phyloP scores from a whole-genome alignment of 92 coral and sea anemone species.

The Phenganax stokvisi region DNA sequence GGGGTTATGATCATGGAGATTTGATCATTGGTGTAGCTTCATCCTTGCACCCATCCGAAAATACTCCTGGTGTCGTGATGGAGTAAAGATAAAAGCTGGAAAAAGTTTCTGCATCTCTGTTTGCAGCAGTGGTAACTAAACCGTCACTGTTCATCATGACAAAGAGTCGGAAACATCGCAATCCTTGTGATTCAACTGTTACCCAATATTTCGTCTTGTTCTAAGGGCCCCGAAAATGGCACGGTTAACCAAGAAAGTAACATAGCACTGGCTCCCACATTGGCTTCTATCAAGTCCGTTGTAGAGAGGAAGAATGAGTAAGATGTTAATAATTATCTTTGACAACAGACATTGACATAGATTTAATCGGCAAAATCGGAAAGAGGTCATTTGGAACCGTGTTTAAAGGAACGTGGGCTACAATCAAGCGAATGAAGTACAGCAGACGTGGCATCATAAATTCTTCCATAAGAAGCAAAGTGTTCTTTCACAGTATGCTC shows the following conservation, averaged over 20 bases:
- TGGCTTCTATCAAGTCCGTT: too few relatives aligned
- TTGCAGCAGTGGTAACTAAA: constrained; percentile 18
- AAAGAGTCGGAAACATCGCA: constrained; percentile 8
- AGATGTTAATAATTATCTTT: not conserved
- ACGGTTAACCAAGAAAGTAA: not conserved
- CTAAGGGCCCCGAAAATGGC: too few relatives aligned
- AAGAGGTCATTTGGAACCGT: constrained; percentile 24
- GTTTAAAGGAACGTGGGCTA: not conserved
- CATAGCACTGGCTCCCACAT: not conserved
- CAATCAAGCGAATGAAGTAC: not conserved
- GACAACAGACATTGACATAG: constrained; percentile 13
- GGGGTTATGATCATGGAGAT: constrained; percentile 31
- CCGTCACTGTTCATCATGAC: constrained; percentile 17
- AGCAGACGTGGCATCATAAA: too few relatives aligned
- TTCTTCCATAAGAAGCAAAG: too few relatives aligned
- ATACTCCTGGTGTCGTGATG: constrained; percentile 27
- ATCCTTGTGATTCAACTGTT: constrained; percentile 4
- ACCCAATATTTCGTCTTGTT: too few relatives aligned
- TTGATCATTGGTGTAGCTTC: constrained; percentile 21
- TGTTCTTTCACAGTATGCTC: too few relatives aligned
- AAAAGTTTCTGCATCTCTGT: constrained; percentile 12
- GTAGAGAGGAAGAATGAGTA: not conserved
- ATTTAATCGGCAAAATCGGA: constrained; percentile 11
- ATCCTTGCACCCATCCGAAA: constrained; percentile 19
- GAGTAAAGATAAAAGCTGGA: constrained; percentile 22